Evolutionary conservation across 1,140 invertebrate genomes (phyloP).

Genomic region (Bombus impatiens): DNA sequence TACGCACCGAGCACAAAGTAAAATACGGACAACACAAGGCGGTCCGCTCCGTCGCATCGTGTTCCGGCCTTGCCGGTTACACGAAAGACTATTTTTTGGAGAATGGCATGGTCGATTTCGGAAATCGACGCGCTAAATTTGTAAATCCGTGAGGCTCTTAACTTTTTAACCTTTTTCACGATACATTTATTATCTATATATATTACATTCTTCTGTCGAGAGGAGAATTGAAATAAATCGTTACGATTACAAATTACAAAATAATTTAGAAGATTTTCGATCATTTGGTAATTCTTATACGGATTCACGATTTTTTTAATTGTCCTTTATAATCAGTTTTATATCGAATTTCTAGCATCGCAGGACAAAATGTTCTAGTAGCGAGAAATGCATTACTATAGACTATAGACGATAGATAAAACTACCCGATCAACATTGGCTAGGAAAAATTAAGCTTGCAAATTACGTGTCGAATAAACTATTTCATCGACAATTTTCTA

Average conservation of each 20-base stretch:
- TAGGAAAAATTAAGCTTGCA: neutral
- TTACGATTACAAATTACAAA: no score
- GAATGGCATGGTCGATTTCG: neutral
- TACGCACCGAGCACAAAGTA: constrained; percentile 80
- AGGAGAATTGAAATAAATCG: no score
- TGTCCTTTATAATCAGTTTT: no score
- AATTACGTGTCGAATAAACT: neutral
- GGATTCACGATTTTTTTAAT: no score
- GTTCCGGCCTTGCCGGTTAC: constrained; percentile 32
- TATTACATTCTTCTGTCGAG: neutral
- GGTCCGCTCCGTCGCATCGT: constrained; percentile 57
- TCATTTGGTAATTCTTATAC: no score
- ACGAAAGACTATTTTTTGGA: neutral
- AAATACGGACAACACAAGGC: constrained; percentile 73
- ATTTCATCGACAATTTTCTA: neutral
- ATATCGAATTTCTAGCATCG: no score
- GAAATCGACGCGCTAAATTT: neutral
- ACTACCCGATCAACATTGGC: no score
- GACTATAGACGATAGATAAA: no score
- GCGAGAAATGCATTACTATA: no score
- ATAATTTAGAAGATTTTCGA: no score
- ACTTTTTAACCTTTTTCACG: neutral
- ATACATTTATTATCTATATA: neutral
- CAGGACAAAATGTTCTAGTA: no score
- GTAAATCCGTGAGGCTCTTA: neutral